phyloP scores from a whole-genome alignment of 2,797 vertebrate species.

The Crenuchus spilurus region DNA sequence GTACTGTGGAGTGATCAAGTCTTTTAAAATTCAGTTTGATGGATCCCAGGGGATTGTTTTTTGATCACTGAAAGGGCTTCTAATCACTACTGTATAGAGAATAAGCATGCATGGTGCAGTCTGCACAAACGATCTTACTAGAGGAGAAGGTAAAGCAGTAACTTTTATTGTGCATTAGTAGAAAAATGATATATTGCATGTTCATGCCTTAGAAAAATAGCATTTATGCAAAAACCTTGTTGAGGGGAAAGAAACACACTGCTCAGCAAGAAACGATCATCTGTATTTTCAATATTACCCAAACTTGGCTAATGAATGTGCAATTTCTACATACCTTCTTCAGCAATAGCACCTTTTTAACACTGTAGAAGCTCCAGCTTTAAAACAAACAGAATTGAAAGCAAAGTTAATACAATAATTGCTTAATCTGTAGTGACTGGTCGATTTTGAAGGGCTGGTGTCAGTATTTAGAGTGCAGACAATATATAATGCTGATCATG shows the following conservation, averaged over 20 bases:
- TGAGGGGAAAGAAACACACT: background rate
- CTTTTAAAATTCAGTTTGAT: background rate
- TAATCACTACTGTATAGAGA: background rate
- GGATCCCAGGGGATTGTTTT: background rate
- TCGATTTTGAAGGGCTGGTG: too few species aligned
- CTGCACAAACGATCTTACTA: too few species aligned
- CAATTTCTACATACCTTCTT: background rate
- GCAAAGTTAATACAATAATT: constrained; percentile 9
- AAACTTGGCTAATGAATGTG: background rate
- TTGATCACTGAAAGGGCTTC: background rate
- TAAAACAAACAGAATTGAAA: constrained; percentile 6
- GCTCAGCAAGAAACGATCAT: background rate
- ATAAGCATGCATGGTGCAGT: background rate
- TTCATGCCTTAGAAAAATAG: constrained; percentile 48
- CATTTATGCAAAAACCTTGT: constrained; percentile 34
- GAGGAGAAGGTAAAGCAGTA: constrained; percentile 14
- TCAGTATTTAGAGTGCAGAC: too few species aligned
- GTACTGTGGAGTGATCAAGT: background rate
- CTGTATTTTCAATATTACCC: background rate
- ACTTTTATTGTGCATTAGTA: constrained; percentile 49
- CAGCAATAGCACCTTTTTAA: background rate
- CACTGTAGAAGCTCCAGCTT: background rate
- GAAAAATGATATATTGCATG: constrained; percentile 34
- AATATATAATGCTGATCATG: too few species aligned
- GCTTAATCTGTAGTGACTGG: background rate